These are phyloP conservation scores for Cryptoblepharus egeriae DNA, from an alignment of 2,797 vertebrate genomes.

Conservation along the genomic window DNA sequence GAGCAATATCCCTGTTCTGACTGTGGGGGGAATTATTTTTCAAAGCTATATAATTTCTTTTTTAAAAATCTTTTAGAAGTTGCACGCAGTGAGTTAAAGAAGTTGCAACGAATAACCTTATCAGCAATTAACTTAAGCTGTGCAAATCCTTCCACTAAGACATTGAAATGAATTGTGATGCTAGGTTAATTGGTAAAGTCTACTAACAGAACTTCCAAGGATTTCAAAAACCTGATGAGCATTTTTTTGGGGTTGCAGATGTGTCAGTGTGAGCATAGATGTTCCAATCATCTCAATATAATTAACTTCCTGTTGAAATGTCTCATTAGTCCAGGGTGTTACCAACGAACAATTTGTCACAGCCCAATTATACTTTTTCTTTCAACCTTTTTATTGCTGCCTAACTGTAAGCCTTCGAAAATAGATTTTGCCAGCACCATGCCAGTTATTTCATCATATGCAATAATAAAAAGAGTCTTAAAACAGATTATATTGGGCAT, in stretches of 20 bases:
- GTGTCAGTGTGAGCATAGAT: conserved; percentile 54
- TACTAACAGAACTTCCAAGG: conserved; percentile 55
- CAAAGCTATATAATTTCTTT: conserved; percentile 49
- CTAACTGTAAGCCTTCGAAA: conserved; percentile 54
- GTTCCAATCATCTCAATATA: conserved; percentile 53
- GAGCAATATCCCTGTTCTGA: conserved; percentile 59
- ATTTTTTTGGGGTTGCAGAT: conserved; percentile 43
- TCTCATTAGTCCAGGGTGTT: conserved; percentile 62
- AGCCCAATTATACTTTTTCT: conserved; percentile 60
- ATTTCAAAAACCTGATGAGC: conserved; percentile 49
- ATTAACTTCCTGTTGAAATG: conserved; percentile 71
- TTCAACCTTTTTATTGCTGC: conserved; percentile 19
- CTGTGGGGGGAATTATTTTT: conserved; percentile 59
- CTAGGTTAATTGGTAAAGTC: conserved; percentile 64
- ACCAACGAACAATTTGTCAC: conserved; percentile 58
- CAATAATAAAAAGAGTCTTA: conserved; percentile 33
- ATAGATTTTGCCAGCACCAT: conserved; percentile 17
- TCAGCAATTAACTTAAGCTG: conserved; percentile 63
- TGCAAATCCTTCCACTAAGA: conserved; percentile 51
- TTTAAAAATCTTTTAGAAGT: conserved; percentile 54
- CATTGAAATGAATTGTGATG: conserved; percentile 62
- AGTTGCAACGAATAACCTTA: conserved; percentile 64
- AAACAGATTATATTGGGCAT: conserved; percentile 31
- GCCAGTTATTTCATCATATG: conserved; percentile 49
- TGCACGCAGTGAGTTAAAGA: conserved; percentile 58